phyloP scores from a whole-genome alignment of 1,140 invertebrate species.

The Lamellibrachia luymesi region DNA sequence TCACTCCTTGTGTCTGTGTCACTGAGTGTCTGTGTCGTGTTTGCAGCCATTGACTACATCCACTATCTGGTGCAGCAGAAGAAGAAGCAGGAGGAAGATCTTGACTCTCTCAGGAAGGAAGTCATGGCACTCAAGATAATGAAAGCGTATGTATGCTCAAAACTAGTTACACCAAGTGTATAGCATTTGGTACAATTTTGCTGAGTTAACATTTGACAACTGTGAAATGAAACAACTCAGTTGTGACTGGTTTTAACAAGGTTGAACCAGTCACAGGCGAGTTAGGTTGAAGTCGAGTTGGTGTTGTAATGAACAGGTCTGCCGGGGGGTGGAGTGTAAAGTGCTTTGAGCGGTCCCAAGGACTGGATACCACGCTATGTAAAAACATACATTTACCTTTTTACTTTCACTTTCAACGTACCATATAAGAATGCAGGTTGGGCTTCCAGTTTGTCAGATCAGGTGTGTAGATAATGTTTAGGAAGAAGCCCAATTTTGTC shows the following conservation, averaged over 20 bases:
- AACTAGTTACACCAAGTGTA: neutral
- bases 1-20: neutral
- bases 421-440: too few relatives aligned
- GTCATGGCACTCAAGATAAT: slow-evolving; percentile 86
- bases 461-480: too few relatives aligned
- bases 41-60: slow-evolving; percentile 60
- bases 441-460: too few relatives aligned
- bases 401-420: neutral
- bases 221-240: too few relatives aligned
- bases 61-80: slow-evolving; percentile 82
- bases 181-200: neutral
- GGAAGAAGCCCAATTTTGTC: too few relatives aligned
- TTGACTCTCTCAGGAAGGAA: slow-evolving; percentile 90
- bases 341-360: too few relatives aligned
- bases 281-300: neutral
- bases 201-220: neutral
- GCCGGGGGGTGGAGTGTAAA: too few relatives aligned
- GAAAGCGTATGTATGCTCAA: slow-evolving; percentile 53
- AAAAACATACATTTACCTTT: neutral
- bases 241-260: too few relatives aligned
- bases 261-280: too few relatives aligned
- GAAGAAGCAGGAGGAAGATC: slow-evolving; percentile 88
- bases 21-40: slow-evolving; percentile 13
- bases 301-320: too few relatives aligned
- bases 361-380: too few relatives aligned